A percentile compares a stretch with the other conserved stretches of the same genome.
Evolutionary conservation across 2,797 vertebrate species (phyloP).

Genomic region (Pelodytes ibericus): DNA sequence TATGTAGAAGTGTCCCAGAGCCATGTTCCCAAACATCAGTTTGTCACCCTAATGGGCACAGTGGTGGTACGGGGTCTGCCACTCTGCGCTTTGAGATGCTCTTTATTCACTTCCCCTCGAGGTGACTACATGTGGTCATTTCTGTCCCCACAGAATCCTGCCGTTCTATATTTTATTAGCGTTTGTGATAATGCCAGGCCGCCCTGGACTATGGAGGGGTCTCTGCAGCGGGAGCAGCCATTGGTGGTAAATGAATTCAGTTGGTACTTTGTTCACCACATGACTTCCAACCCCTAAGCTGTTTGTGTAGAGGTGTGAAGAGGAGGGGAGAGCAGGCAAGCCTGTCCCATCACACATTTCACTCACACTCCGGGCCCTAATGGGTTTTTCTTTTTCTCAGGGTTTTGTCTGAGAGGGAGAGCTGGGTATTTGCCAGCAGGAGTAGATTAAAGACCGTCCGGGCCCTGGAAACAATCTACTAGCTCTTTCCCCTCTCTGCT

Average conservation of each 20-base stretch:
- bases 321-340: not conserved
- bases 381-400: constrained; percentile 13
- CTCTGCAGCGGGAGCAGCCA: not conserved
- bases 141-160: not conserved
- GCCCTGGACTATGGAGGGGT: not conserved
- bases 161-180: constrained; percentile 2
- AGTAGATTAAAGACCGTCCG: not conserved
- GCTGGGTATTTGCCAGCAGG: constrained; percentile 9
- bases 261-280: constrained; percentile 2
- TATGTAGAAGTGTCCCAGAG: too few relatives aligned
- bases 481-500: constrained; percentile 1
- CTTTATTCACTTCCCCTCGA: too few relatives aligned
- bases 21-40: too few relatives aligned
- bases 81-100: too few relatives aligned
- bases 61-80: too few relatives aligned
- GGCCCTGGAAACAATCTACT: not conserved
- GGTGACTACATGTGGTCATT: not conserved
- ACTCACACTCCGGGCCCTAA: constrained; percentile 5
- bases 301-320: constrained; percentile 7
- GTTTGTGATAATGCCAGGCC: not conserved
- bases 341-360: constrained; percentile 18
- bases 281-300: not conserved
- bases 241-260: constrained; percentile 12
- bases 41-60: too few relatives aligned
- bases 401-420: constrained; percentile 1